phyloP scores from a whole-genome alignment of 2,888 invertebrate species.

The Encarsia formosa region DNA sequence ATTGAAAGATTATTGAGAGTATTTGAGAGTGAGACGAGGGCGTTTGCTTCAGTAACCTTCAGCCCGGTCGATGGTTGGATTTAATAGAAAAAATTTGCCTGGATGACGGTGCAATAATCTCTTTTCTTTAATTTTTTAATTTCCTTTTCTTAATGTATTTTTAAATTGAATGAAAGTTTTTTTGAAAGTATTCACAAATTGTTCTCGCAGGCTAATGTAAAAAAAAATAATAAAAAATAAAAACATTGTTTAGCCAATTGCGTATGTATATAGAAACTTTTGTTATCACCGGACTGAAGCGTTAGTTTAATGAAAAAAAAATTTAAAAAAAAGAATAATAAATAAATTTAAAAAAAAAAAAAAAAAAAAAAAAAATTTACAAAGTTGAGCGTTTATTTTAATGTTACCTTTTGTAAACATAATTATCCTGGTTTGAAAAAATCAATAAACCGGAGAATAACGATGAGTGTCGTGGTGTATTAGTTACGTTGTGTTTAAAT shows the following conservation, averaged over 20 bases:
- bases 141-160: slow-evolving; percentile 25
- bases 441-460: no score
- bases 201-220: slow-evolving; percentile 15
- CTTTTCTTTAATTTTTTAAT: slow-evolving; percentile 4
- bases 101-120: slow-evolving; percentile 27
- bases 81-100: slow-evolving; percentile 21
- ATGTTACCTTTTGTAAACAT: no score
- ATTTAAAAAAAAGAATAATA: no score
- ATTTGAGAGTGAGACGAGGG: slow-evolving; percentile 18
- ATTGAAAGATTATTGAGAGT: slow-evolving; percentile 1
- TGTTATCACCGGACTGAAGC: slow-evolving; percentile 36
- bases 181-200: slow-evolving; percentile 27
- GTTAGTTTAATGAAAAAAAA: no score
- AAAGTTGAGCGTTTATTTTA: no score
- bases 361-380: no score
- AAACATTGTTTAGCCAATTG: slow-evolving; percentile 19
- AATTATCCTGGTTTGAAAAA: no score
- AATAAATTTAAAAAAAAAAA: no score
- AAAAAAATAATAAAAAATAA: slow-evolving; percentile 14
- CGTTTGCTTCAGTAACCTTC: slow-evolving; percentile 34
- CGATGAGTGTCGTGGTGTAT: no score
- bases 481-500: no score
- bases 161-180: slow-evolving; percentile 21
- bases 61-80: slow-evolving; percentile 33
- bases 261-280: slow-evolving; percentile 24